These are phyloP conservation scores for Littorina saxatilis DNA, from an alignment of 1,140 invertebrate species.

Conservation along the genomic window DNA sequence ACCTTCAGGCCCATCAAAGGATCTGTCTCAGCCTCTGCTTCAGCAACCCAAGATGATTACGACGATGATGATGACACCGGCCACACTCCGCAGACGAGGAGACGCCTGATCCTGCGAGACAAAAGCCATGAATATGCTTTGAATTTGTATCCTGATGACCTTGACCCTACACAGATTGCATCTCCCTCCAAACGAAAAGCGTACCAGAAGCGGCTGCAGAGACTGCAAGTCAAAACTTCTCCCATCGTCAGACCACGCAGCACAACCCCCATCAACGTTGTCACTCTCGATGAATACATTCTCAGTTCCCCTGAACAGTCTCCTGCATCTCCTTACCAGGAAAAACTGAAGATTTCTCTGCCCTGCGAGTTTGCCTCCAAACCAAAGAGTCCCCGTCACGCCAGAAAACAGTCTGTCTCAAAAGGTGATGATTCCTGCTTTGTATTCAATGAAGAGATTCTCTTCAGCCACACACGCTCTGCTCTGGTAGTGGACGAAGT, in stretches of 20 bases:
- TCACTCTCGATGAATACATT: conserved; percentile 84
- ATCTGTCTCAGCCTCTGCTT: conserved; percentile 31
- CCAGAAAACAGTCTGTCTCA: conserved; percentile 31
- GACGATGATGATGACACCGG: conserved; percentile 41
- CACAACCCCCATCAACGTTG: conserved; percentile 88
- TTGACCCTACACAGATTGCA: conserved; percentile 51
- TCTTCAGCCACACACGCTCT: conserved; percentile 68
- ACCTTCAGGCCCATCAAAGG: conserved; percentile 31
- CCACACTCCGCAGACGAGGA: conserved; percentile 11
- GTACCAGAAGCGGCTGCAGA: conserved; percentile 65
- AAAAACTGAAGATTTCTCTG: conserved; percentile 72
- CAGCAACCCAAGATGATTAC: conserved; percentile 41
- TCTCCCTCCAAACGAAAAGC: conserved; percentile 69
- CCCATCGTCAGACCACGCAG: conserved; percentile 90
- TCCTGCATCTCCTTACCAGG: conserved; percentile 50
- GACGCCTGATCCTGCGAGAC: conserved; percentile 23
- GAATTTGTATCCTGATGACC: conserved; percentile 45
- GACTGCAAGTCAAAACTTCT: conserved; percentile 84
- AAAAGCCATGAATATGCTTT: conserved; percentile 32
- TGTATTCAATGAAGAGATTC: conserved; percentile 67
- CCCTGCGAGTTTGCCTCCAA: conserved; percentile 61
- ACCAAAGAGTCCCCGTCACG: conserved; percentile 58
- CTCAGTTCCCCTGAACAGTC: conserved; percentile 65
- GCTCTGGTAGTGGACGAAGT: conserved; percentile 65
- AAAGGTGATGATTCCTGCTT: conserved; percentile 53